phyloP scores from a whole-genome alignment of 2,888 invertebrate genomes.

The Lasioglossum villosulum region DNA sequence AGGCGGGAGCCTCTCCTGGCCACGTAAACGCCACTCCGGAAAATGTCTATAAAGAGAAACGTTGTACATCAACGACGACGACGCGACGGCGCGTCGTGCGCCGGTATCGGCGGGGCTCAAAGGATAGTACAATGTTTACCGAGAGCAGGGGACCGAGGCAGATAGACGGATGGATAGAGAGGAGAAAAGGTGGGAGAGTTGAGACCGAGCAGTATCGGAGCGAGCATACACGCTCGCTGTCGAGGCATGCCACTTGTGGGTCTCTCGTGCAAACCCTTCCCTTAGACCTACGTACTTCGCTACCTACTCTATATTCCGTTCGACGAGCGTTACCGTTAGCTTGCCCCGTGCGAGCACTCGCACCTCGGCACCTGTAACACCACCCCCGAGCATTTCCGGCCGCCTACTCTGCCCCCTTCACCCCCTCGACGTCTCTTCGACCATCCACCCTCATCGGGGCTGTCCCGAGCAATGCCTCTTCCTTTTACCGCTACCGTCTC shows the following conservation, averaged over 20 bases:
- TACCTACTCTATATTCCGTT: slow-evolving; percentile 77
- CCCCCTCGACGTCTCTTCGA: neutral
- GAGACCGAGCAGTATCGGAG: slow-evolving; percentile 28
- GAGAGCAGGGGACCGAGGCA: slow-evolving; percentile 42
- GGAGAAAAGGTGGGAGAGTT: neutral
- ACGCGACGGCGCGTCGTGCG: neutral
- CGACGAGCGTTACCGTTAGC: slow-evolving; percentile 75
- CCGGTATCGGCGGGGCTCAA: slow-evolving; percentile 51
- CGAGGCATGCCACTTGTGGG: slow-evolving; percentile 72
- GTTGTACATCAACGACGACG: neutral
- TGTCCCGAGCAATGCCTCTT: slow-evolving; percentile 15
- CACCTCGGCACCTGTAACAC: slow-evolving; percentile 74
- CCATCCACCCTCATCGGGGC: neutral
- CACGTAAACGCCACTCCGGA: slow-evolving; percentile 31
- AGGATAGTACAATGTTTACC: slow-evolving; percentile 62
- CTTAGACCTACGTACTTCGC: slow-evolving; percentile 64
- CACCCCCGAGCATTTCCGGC: slow-evolving; percentile 48
- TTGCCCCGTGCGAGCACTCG: slow-evolving; percentile 68
- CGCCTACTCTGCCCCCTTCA: slow-evolving; percentile 28
- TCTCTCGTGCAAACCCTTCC: slow-evolving; percentile 70
- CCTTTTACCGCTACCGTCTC: slow-evolving; percentile 33
- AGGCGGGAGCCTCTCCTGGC: neutral
- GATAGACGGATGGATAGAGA: slow-evolving; percentile 29
- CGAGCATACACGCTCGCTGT: slow-evolving; percentile 50
- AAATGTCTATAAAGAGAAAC: slow-evolving; percentile 30